Evolutionary conservation across 2,888 invertebrate genomes (phyloP).

Genomic region (Drosophila siamana): DNA sequence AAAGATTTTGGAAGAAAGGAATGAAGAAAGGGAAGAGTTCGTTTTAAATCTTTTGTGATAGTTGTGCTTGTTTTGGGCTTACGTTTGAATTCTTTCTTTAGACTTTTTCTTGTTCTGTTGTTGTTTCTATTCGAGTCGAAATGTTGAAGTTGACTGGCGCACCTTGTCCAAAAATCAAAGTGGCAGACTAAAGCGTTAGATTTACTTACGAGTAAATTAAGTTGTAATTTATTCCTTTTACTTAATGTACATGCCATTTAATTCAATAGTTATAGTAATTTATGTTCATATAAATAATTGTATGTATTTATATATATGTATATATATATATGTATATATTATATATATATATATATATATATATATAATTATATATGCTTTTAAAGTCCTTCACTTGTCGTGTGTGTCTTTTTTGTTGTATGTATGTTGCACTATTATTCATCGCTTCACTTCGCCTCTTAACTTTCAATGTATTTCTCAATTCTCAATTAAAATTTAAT

Average conservation of each 20-base stretch:
- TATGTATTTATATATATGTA: constrained; percentile 39
- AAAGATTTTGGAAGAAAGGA: neutral
- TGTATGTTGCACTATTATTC: constrained; percentile 37
- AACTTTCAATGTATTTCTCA: constrained; percentile 36
- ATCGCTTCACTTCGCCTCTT: neutral
- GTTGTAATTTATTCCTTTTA: constrained; percentile 58
- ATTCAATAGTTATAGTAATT: constrained; percentile 67
- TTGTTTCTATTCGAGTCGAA: constrained; percentile 49
- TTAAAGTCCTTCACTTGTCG: constrained; percentile 71
- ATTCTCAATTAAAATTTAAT: constrained; percentile 74
- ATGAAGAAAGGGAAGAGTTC: constrained; percentile 27
- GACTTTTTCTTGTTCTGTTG: constrained; percentile 18
- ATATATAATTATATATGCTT: constrained; percentile 62
- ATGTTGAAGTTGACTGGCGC: constrained; percentile 72
- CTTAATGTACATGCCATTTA: constrained; percentile 76
- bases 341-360: constrained; percentile 43
- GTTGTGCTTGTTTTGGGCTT: constrained; percentile 23
- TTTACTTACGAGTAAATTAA: constrained; percentile 71
- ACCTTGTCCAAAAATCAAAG: constrained; percentile 80
- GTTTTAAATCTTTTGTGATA: constrained; percentile 26
- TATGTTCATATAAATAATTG: constrained; percentile 71
- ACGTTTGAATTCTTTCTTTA: constrained; percentile 7
- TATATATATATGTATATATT: constrained; percentile 34
- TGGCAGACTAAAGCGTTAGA: constrained; percentile 80
- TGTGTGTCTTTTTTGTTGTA: constrained; percentile 39